These are phyloP conservation scores for Sinocyclocheilus anshuiensis DNA, from an alignment of 2,113 vertebrate species.

Conservation along the genomic window DNA sequence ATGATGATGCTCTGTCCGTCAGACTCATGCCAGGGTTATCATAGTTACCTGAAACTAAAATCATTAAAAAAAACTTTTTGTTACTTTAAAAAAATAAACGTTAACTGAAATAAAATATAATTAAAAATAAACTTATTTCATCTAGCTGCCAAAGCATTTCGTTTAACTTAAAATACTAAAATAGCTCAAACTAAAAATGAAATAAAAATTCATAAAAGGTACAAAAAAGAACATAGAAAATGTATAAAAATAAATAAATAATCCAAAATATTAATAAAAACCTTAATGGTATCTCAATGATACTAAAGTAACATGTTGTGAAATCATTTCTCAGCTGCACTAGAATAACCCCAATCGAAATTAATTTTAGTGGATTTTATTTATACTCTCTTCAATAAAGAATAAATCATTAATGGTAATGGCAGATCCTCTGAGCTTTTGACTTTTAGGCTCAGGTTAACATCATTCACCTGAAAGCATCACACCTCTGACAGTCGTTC, in stretches of 20 bases:
- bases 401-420: neutral
- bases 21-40: too few relatives aligned
- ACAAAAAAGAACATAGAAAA: too few relatives aligned
- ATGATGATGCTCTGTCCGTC: neutral
- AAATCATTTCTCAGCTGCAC: neutral
- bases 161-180: neutral
- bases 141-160: too few relatives aligned
- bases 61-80: too few relatives aligned
- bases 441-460: neutral
- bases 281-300: conserved; percentile 12
- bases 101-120: too few relatives aligned
- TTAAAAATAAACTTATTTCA: too few relatives aligned
- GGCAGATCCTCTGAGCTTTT: neutral
- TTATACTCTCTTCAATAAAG: neutral
- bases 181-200: too few relatives aligned
- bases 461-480: conserved; percentile 33
- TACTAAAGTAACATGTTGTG: neutral
- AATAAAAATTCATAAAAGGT: too few relatives aligned
- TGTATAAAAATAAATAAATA: too few relatives aligned
- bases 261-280: neutral
- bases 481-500: neutral
- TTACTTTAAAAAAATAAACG: too few relatives aligned
- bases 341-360: neutral
- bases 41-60: too few relatives aligned
- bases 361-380: neutral